These are phyloP conservation scores for Drosophila lacertosa DNA, from an alignment of 1,140 invertebrate species.

Conservation along the genomic window DNA sequence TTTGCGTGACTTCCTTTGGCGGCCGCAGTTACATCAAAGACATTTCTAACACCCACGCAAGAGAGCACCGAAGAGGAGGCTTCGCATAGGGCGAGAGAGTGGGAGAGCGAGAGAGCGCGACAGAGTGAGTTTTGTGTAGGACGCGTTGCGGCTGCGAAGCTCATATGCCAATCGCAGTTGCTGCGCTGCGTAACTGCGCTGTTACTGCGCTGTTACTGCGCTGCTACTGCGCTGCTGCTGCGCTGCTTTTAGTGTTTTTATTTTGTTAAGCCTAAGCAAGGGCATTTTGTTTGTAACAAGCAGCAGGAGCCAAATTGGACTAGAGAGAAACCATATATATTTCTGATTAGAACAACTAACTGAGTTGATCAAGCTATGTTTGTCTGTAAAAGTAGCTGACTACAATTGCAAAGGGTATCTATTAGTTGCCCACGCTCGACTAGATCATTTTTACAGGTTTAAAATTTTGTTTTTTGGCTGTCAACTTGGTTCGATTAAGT, in stretches of 20 bases:
- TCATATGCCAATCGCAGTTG: conserved; percentile 54
- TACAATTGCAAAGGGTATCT: too few relatives aligned
- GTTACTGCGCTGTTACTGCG: conserved; percentile 3
- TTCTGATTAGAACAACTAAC: too few relatives aligned
- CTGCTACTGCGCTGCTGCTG: conserved; percentile 5
- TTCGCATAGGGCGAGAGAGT: background rate
- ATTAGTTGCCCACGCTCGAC: too few relatives aligned
- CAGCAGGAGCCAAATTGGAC: too few relatives aligned
- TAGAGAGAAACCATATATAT: too few relatives aligned
- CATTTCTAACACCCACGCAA: conserved; percentile 44
- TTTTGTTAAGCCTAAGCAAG: too few relatives aligned
- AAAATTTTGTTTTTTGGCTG: conserved; percentile 8
- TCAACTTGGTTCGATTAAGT: conserved; percentile 38
- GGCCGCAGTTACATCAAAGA: conserved; percentile 49
- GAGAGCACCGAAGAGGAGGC: background rate
- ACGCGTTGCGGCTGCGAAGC: conserved; percentile 13
- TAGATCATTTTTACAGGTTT: too few relatives aligned
- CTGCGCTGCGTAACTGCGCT: conserved; percentile 10
- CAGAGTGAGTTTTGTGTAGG: background rate
- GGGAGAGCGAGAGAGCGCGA: background rate
- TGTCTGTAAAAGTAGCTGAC: too few relatives aligned
- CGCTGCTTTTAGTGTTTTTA: background rate
- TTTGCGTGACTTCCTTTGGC: background rate
- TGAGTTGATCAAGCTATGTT: background rate
- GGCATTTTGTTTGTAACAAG: too few relatives aligned